Conservation (phyloP, 2,888 invertebrate genomes). For the Apamea monoglypha region DNA sequence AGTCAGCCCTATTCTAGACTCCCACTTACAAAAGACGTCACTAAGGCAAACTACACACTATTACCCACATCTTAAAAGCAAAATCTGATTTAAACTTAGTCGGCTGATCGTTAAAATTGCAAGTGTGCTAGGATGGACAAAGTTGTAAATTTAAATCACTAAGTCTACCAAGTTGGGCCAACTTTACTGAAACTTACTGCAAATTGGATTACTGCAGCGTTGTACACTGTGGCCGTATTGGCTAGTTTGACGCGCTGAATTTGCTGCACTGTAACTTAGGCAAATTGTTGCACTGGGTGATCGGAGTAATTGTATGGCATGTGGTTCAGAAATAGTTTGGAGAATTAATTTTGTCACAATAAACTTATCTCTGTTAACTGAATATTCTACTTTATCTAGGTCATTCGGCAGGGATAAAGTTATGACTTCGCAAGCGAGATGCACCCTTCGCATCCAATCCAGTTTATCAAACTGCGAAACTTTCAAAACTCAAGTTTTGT, state of each 20-base stretch:
- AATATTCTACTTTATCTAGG: slow-evolving; percentile 37
- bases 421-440: slow-evolving; percentile 20
- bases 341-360: slow-evolving; percentile 8
- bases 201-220: slow-evolving; percentile 86
- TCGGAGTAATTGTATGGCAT: slow-evolving; percentile 26
- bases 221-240: slow-evolving; percentile 69
- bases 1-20: slow-evolving; percentile 47
- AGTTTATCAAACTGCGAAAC: slow-evolving; percentile 45
- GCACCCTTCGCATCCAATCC: slow-evolving; percentile 20
- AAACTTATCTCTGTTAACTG: slow-evolving; percentile 6
- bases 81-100: slow-evolving; percentile 81
- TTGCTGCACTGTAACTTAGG: slow-evolving; percentile 47
- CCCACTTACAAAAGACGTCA: slow-evolving; percentile 52
- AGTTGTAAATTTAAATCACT: slow-evolving; percentile 89
- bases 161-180: slow-evolving; percentile 81
- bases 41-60: slow-evolving; percentile 65
- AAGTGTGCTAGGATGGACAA: slow-evolving; percentile 80
- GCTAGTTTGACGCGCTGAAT: slow-evolving; percentile 80
- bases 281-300: slow-evolving; percentile 37
- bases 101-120: slow-evolving; percentile 85
- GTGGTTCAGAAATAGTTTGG: not conserved
- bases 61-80: slow-evolving; percentile 76
- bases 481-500: slow-evolving; percentile 41
- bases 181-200: slow-evolving; percentile 81
- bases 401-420: slow-evolving; percentile 41